A percentile compares a stretch with the other conserved stretches of the same genome.
Conservation (phyloP, 2,888 invertebrate genomes). For the Cartodere bifasciata region DNA sequence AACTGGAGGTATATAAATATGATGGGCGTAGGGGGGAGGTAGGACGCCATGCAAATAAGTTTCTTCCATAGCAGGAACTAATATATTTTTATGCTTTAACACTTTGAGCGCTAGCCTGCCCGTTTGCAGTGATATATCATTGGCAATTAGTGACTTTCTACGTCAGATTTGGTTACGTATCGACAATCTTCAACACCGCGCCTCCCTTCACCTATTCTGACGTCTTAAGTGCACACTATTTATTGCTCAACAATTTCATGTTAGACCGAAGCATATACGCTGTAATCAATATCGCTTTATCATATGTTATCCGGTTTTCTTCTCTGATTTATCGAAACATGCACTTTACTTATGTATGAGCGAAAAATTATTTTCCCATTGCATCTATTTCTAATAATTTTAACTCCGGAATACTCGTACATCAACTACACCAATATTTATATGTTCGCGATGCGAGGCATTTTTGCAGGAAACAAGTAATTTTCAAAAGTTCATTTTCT, state of each 20-base stretch:
- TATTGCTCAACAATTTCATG: constrained; percentile 28
- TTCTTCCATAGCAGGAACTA: constrained; percentile 30
- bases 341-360: too few relatives aligned
- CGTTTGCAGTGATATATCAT: constrained; percentile 34
- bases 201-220: constrained; percentile 28
- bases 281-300: constrained; percentile 30
- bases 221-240: constrained; percentile 31
- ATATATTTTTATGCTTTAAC: constrained; percentile 36
- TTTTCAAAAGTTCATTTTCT: too few relatives aligned
- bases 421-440: too few relatives aligned
- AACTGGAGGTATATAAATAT: constrained; percentile 33
- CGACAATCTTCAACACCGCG: constrained; percentile 28
- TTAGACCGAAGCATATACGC: constrained; percentile 23
- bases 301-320: constrained; percentile 24
- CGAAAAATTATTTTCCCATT: too few relatives aligned
- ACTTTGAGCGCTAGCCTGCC: constrained; percentile 31
- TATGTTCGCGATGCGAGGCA: too few relatives aligned
- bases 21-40: constrained; percentile 24
- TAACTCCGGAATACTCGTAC: too few relatives aligned
- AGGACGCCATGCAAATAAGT: constrained; percentile 30
- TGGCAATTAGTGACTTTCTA: constrained; percentile 34
- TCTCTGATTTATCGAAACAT: constrained; percentile 25
- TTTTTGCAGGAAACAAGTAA: too few relatives aligned
- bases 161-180: constrained; percentile 33
- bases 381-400: too few relatives aligned